Evolutionary conservation across 2,888 invertebrate species (phyloP).

Genomic region (Drosophila austrosaltans): DNA sequence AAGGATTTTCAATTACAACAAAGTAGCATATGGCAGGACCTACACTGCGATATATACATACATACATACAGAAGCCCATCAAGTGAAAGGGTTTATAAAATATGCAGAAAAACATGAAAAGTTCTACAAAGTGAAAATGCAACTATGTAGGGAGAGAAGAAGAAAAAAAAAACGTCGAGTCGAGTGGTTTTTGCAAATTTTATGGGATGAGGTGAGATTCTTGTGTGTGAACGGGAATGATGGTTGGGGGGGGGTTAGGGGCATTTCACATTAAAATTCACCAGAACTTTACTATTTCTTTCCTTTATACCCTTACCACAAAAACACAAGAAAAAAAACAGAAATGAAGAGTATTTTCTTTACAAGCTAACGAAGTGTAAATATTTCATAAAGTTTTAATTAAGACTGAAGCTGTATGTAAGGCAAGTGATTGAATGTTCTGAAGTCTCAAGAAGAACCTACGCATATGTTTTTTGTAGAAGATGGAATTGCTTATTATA

Average conservation of each 20-base stretch:
- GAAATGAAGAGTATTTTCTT: not conserved
- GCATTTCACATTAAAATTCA: not conserved
- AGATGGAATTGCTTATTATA: too few relatives aligned
- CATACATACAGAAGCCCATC: slow-evolving; percentile 8
- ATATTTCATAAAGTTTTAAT: slow-evolving; percentile 1
- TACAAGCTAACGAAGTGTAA: not conserved
- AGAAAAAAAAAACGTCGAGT: slow-evolving; percentile 1
- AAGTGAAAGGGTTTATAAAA: slow-evolving; percentile 16
- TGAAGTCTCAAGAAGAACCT: not conserved
- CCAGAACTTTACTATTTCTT: not conserved
- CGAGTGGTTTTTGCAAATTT: slow-evolving; percentile 10
- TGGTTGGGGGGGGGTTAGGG: not conserved
- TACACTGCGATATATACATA: not conserved
- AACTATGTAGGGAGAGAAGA: slow-evolving; percentile 15
- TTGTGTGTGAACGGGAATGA: not conserved
- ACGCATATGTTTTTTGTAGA: too few relatives aligned
- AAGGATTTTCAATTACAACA: slow-evolving; percentile 57
- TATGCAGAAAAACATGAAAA: slow-evolving; percentile 19
- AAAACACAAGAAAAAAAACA: not conserved
- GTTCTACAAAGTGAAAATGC: slow-evolving; percentile 22
- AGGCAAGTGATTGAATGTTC: not conserved
- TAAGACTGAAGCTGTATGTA: not conserved
- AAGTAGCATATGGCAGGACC: slow-evolving; percentile 46
- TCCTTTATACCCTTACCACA: slow-evolving; percentile 2
- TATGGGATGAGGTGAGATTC: not conserved